A percentile compares a stretch with the other conserved stretches of the same genome.
Evolutionary conservation across 92 coral and sea anemone species (phyloP).

Genomic region (Porites evermanni): DNA sequence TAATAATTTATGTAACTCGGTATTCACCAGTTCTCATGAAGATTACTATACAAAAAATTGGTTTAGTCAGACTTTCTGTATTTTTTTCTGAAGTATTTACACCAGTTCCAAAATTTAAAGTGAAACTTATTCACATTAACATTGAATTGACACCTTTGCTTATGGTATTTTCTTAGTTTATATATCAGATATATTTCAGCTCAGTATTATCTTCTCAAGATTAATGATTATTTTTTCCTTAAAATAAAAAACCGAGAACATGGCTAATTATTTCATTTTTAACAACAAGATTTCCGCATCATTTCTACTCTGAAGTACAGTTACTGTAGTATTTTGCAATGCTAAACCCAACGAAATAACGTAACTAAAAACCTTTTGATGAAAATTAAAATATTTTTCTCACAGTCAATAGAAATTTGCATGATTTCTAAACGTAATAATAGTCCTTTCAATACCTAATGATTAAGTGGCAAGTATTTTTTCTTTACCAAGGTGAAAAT

Average conservation of each 20-base stretch:
- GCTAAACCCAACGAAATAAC: conserved; percentile 3
- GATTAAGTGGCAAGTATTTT: not conserved
- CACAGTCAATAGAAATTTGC: not conserved
- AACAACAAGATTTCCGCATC: conserved; percentile 27
- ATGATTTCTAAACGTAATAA: conserved; percentile 19
- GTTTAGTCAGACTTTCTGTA: not conserved
- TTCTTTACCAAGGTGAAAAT: not conserved
- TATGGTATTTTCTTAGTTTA: not conserved
- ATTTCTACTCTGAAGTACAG: not conserved
- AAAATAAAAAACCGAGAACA: not conserved
- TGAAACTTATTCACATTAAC: not conserved
- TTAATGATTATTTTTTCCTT: not conserved
- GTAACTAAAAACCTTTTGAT: too few relatives aligned
- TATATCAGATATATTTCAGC: not conserved
- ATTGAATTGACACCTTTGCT: not conserved
- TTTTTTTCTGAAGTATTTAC: not conserved
- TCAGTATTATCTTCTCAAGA: not conserved
- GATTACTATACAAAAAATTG: not conserved
- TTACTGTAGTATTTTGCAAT: not conserved
- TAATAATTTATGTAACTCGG: too few relatives aligned
- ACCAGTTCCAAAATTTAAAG: not conserved
- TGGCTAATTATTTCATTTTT: conserved; percentile 23
- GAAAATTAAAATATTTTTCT: too few relatives aligned
- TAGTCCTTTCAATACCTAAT: not conserved
- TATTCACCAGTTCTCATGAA: too few relatives aligned